These are phyloP conservation scores for Lumbricus terrestris DNA, from an alignment of 2,888 invertebrate species.

Conservation along the genomic window DNA sequence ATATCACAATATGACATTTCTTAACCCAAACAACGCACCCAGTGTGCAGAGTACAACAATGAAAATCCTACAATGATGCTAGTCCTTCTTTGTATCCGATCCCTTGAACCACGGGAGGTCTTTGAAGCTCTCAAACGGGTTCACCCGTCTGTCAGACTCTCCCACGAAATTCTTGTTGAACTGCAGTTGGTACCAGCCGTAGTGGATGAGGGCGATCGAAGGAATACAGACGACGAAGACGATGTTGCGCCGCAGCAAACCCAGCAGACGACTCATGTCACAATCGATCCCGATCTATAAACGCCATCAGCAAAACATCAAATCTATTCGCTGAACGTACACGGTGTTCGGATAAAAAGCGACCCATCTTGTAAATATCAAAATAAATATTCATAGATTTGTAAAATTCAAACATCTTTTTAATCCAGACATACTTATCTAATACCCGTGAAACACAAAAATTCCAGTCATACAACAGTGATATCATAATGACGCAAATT, in stretches of 20 bases:
- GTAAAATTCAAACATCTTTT: too few species aligned
- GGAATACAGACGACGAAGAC: constrained; percentile 35
- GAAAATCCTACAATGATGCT: neutral
- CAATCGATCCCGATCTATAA: neutral
- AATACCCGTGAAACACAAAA: too few species aligned
- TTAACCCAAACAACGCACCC: neutral
- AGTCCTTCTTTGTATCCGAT: neutral
- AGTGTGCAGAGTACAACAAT: neutral
- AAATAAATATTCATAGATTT: too few species aligned
- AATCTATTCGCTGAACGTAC: neutral
- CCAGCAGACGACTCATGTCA: constrained; percentile 6
- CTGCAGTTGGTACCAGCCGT: constrained; percentile 38
- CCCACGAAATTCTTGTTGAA: constrained; percentile 35
- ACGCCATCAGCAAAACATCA: neutral
- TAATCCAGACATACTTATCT: too few species aligned
- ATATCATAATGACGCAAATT: too few species aligned
- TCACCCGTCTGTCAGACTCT: constrained; percentile 24
- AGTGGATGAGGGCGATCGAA: constrained; percentile 32
- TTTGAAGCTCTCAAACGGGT: neutral
- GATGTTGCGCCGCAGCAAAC: constrained; percentile 30
- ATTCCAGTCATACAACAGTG: too few species aligned
- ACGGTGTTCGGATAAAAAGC: too few species aligned
- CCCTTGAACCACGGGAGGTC: neutral
- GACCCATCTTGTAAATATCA: too few species aligned
- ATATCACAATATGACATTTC: neutral